Base-by-base conservation (phyloP, 2,888 invertebrate species). In the Microdon myrmicae region DNA sequence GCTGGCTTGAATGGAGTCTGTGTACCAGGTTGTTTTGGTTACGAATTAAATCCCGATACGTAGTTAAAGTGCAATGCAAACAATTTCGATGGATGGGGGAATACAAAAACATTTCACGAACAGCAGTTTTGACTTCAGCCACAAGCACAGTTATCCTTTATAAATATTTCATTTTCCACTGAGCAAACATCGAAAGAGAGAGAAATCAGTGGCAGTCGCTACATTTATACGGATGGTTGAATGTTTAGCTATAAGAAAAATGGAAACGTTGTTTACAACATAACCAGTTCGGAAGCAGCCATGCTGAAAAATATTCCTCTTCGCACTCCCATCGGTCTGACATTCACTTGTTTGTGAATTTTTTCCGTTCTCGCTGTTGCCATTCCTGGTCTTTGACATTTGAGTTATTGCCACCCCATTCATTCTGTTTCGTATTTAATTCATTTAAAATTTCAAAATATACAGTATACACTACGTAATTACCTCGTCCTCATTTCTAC, bases 301-400 rank as follows among this genome's bases (percentile, higher is more conserved):
- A 49, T 26, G 49, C 10, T 51, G 51, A 51, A 51, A 51, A 51
- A 45, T 59, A 44, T 51, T 45, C 44, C 34, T 45, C 35, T 59
- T 45, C 14, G 37, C 9, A 37, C 38, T 45, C 2, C 9, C 7
- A 10, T n/a, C 17, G 23, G 48, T 20, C 34, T 29, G 5, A 7
- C 9, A 25, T 28, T 13, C 13, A 6, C 26, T 17, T 28, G 25
- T 55, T 29, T 3, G 26, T 23, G 22, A 31, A 13, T 23, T 2
- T 7, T 20, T 17, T n/a, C 12, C 20, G 19, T 14, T 9, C 20
- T 6, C 3, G 1, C 16, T 1, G 28, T 17, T n/a, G 6, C n/a
- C 1, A 13, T 7, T 20, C 7, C 7, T 13, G 28, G n/a, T 22
- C 5, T 10, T 47, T 34, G 25, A 23, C 32, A n/a, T n/a, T n/a